Evolutionary conservation across 1,140 invertebrate species (phyloP), one percentile per base, ranked within the genome.

Genomic region (Sitobion miscanthi): DNA sequence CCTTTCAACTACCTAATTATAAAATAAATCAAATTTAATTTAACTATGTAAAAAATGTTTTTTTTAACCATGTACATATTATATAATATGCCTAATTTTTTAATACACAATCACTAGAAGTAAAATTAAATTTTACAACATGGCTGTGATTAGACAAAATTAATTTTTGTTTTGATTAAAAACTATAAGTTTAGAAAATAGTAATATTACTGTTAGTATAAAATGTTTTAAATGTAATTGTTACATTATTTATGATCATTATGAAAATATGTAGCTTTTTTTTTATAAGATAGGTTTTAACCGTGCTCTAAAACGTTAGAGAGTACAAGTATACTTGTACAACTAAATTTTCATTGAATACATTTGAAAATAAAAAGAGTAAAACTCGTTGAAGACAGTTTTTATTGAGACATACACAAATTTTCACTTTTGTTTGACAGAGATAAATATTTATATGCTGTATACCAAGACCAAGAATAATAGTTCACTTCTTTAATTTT

Each of bases 1-100:
- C 93, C 98, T 96, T 95, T 99, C 98, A 0, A 99, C 98, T 47
- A 99, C 97, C 97, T 97, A 94, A 83, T 95, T 94, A 93, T 38
- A 94, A 93, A 94, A 93, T 9, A 93, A 89, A 23, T 35, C 38
- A 14, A 57, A 38, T 49, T 35, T 21, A 1, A 69, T 69, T 69
- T 30, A 14, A 14, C 2, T 62, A 62, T n/a, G 25, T 8, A 25
- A 62, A 11, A 62, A 2, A 62, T 23, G 38, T 57, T 57, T 62
- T 62, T 69, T n/a, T 69, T 69, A 69, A n/a, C 4, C 30, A 30
- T 69, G 14, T 17, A 77, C n/a, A 77, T 0, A 69, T 52, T 17
- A 52, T 62, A 30, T 77, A 77, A n/a, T 77, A 77, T 6, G 0
- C 4, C 2, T n/a, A 77, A 17, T 4, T 30, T 7, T 57, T 77